Evolutionary conservation across 1,140 invertebrate genomes (phyloP).

Genomic region (Drosophila kurseongensis): DNA sequence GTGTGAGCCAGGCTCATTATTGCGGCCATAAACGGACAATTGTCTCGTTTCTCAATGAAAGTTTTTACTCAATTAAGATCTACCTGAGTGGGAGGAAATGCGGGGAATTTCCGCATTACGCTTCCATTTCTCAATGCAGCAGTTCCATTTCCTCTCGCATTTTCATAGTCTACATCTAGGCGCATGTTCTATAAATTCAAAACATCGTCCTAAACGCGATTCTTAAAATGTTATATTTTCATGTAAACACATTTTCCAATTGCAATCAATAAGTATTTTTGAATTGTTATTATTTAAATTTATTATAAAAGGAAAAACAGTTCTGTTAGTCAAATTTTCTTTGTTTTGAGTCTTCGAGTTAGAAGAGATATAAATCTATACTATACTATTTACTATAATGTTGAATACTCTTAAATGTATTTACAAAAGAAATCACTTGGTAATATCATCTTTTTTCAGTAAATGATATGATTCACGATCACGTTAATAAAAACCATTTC

Average conservation of each 20-base stretch:
- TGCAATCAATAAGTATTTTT: too few relatives aligned
- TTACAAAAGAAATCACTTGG: not conserved
- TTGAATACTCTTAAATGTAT: too few relatives aligned
- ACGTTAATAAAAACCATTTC: not conserved
- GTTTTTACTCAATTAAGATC: slow-evolving; percentile 46
- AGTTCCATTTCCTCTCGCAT: not conserved
- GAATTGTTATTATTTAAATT: too few relatives aligned
- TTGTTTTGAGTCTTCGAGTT: too few relatives aligned
- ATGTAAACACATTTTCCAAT: too few relatives aligned
- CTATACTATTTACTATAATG: too few relatives aligned
- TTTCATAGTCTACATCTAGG: slow-evolving; percentile 12
- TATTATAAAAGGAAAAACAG: too few relatives aligned
- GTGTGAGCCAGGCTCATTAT: slow-evolving; percentile 61
- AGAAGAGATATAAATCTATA: too few relatives aligned
- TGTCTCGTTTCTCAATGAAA: slow-evolving; percentile 66
- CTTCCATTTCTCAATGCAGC: slow-evolving; percentile 12
- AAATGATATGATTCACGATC: not conserved
- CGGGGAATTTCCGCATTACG: slow-evolving; percentile 48
- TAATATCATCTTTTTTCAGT: not conserved
- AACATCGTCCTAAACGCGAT: not conserved
- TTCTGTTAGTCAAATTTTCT: too few relatives aligned
- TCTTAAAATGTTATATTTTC: not conserved
- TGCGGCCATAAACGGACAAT: slow-evolving; percentile 59
- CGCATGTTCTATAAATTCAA: not conserved
- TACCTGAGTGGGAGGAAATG: slow-evolving; percentile 59